Evolutionary conservation across 2,888 invertebrate species (phyloP).

Genomic region (Eupelmus urozonus): DNA sequence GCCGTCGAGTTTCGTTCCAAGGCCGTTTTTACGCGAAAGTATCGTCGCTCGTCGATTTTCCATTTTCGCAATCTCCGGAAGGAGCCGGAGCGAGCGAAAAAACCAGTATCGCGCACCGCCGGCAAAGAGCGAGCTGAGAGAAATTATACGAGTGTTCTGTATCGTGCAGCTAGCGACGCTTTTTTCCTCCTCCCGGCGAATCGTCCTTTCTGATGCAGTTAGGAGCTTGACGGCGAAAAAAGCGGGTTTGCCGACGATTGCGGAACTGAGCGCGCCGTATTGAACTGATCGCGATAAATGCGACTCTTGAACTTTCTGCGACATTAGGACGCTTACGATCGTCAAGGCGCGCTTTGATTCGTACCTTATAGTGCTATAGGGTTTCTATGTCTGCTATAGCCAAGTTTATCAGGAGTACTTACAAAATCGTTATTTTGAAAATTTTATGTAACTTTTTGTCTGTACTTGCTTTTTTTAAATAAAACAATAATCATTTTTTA

Average conservation of each 20-base stretch:
- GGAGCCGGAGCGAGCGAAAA: background rate
- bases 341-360: too few relatives aligned
- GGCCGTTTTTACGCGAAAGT: slow-evolving; percentile 28
- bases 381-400: too few relatives aligned
- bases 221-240: too few relatives aligned
- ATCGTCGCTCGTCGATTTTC: slow-evolving; percentile 47
- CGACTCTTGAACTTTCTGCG: slow-evolving; percentile 20
- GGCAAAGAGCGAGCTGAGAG: background rate
- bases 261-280: background rate
- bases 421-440: too few relatives aligned
- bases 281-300: slow-evolving; percentile 6
- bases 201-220: background rate
- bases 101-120: background rate
- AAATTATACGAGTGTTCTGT: slow-evolving; percentile 4
- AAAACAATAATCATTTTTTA: too few relatives aligned
- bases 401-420: too few relatives aligned
- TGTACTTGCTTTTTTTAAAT: too few relatives aligned
- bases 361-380: too few relatives aligned
- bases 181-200: background rate
- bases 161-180: background rate
- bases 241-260: slow-evolving; percentile 6
- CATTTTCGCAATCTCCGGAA: slow-evolving; percentile 39
- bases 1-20: background rate
- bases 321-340: background rate
- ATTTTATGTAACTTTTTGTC: too few relatives aligned